Base-by-base conservation (phyloP, 2,797 vertebrate genomes). In the Vespertilio murinus region DNA sequence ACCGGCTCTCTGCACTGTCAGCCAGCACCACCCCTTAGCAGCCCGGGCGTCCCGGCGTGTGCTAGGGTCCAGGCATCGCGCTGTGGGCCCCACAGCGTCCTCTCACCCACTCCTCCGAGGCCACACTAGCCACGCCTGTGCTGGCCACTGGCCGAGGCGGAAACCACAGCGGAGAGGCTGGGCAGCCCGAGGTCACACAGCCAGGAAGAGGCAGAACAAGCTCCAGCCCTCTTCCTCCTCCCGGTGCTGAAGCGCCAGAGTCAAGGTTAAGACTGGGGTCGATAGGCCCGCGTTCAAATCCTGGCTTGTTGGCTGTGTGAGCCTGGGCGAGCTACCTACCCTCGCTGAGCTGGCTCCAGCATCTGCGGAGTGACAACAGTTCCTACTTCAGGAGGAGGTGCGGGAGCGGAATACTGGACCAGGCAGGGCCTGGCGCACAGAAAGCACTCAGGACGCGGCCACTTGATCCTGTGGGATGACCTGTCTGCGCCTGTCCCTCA, bases 81-180 rank as follows among this genome's bases (percentile, higher is more conserved):
- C 59, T n/a, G 18, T 1, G 18, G 16, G 75, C n/a, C 52, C 64
- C 23, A 91, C 33, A 35, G 30, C 1, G 8, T 13, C 61, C 33
- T 73, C 61, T 28, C 5, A 40, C 30, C n/a, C 16, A 13, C 33
- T 88, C 38, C 3, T 42, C 79, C 56, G 20, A 18, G 49, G 35
- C n/a, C 54, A 65, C 61, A 4, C 2, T 30, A 79, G 54, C 61
- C 79, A 35, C 25, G 49, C 35, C 4, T 33, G 45, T 56, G 30
- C 10, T 14, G 8, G 81, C 70, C 25, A 45, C 22, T 84, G 45
- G 69, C 85, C 30, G n/a, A 87, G n/a, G 16, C 84, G 45, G 42
- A 82, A 87, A 73, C 28, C 10, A 35, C 71, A 84, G 81, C n/a
- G 90, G 78, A 87, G 18, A 92, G 61, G 42, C 28, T 28, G 75